These are phyloP conservation scores for Hephaestus fuliginosus DNA, from an alignment of 2,797 vertebrate species.

Conservation along the genomic window DNA sequence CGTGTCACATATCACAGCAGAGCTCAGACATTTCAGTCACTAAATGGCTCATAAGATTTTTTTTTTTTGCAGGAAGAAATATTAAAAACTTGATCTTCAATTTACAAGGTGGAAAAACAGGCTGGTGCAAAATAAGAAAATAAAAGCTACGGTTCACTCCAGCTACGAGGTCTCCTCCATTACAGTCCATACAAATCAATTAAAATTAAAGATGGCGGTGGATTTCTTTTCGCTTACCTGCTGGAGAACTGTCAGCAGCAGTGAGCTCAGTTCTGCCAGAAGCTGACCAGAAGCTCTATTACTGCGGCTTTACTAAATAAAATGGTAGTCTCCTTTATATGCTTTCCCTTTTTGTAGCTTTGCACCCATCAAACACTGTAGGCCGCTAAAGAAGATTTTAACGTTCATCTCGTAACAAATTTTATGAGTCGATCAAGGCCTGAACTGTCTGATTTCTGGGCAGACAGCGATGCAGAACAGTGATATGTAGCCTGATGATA, in stretches of 20 bases:
- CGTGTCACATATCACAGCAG: neutral
- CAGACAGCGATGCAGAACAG: neutral
- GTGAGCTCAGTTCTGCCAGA: slow-evolving; percentile 20
- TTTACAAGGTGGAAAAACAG: neutral
- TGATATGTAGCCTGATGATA: neutral
- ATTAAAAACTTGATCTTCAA: slow-evolving; percentile 8
- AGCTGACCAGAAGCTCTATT: neutral
- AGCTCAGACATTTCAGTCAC: neutral
- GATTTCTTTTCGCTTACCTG: slow-evolving; percentile 2
- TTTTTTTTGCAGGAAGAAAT: neutral
- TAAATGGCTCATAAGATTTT: neutral
- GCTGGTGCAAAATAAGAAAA: neutral
- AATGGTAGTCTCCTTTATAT: neutral
- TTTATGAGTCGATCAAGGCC: neutral
- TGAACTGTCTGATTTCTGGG: neutral
- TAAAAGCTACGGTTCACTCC: neutral
- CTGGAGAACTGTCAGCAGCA: neutral
- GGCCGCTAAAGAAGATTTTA: slow-evolving; percentile 1
- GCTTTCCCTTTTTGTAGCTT: neutral
- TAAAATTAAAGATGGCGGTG: neutral
- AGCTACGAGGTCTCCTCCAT: neutral
- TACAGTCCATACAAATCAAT: slow-evolving; percentile 2
- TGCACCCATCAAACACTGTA: neutral
- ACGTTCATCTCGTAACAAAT: neutral
- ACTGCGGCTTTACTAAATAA: neutral